phyloP scores from a whole-genome alignment of 2,797 vertebrate genomes.

The Tokudaia tokunoshimensis region DNA sequence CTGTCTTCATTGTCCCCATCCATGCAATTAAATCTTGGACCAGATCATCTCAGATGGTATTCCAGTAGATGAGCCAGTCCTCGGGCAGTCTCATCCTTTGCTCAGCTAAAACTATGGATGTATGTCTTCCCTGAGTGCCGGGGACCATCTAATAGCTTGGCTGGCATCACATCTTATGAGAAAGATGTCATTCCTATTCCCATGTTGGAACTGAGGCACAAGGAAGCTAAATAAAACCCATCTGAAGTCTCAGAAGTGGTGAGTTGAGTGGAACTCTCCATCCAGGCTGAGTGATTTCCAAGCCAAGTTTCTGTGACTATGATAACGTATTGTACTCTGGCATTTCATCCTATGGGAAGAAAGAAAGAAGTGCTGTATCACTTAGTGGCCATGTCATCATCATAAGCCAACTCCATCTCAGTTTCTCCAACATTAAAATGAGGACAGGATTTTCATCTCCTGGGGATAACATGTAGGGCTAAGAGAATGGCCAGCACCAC shows the following conservation, averaged over 20 bases:
- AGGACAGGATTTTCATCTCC: neutral
- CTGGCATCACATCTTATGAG: neutral
- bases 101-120: neutral
- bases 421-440: slow-evolving; percentile 10
- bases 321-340: too few species aligned
- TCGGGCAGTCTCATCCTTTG: neutral
- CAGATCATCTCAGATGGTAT: neutral
- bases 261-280: neutral
- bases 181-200: neutral
- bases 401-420: neutral
- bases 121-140: neutral
- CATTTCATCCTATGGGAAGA: neutral
- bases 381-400: neutral
- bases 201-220: neutral
- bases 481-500: neutral
- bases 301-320: neutral
- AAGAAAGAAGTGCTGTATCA: neutral
- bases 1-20: neutral
- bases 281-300: neutral
- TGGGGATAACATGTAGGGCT: neutral
- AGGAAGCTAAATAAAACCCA: neutral
- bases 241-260: neutral
- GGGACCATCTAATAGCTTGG: neutral
- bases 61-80: neutral
- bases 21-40: neutral